These are phyloP conservation scores for Pogoniulus pusillus DNA, from an alignment of 2,797 vertebrate species.

Conservation along the genomic window DNA sequence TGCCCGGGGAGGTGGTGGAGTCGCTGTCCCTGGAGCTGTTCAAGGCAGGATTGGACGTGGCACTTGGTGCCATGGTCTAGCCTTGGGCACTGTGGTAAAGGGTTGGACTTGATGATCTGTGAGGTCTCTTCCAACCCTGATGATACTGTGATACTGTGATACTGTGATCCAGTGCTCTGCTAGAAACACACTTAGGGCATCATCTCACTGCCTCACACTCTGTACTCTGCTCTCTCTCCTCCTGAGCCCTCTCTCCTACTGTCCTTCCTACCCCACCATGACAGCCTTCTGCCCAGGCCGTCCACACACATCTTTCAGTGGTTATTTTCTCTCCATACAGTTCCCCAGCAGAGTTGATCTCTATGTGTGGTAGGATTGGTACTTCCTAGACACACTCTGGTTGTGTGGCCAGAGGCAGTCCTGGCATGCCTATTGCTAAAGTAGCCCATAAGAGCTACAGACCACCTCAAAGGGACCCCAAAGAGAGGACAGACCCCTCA, in stretches of 20 bases:
- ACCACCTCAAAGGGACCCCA: not conserved
- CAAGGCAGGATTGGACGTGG: too few relatives aligned
- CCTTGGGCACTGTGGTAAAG: too few relatives aligned
- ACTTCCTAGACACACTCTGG: not conserved
- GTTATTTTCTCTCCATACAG: not conserved
- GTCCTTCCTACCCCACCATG: not conserved
- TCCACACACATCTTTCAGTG: not conserved
- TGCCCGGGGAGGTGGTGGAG: too few relatives aligned
- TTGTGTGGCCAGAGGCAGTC: not conserved
- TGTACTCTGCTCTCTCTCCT: not conserved
- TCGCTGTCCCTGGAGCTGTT: too few relatives aligned
- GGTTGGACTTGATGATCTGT: too few relatives aligned
- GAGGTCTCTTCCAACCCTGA: too few relatives aligned
- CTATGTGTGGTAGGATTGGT: not conserved
- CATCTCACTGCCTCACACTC: not conserved
- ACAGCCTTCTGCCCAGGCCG: not conserved
- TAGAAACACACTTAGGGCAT: not conserved
- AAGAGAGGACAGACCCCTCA: accelerated
- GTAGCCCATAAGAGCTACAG: not conserved
- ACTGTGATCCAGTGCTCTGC: not conserved
- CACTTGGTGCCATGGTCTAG: too few relatives aligned
- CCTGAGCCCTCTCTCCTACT: not conserved
- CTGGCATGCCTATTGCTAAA: not conserved
- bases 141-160: too few relatives aligned
- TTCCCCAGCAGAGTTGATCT: not conserved